A percentile compares a stretch with the other conserved stretches of the same genome.
Conservation (phyloP, 2,888 invertebrate genomes). For the Hyposoter didymator region DNA sequence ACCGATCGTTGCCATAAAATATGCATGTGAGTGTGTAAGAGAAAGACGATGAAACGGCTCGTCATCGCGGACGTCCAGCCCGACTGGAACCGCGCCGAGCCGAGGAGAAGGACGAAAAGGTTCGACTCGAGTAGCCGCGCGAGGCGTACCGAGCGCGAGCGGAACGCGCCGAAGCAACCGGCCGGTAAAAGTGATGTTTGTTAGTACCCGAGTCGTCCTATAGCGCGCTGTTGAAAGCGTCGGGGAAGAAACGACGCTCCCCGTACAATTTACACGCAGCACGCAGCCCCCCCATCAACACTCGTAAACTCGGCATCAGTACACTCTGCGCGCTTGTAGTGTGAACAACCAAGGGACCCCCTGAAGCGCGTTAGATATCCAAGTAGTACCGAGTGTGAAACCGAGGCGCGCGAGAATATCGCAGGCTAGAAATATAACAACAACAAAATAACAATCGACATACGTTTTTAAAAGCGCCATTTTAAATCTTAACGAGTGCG, state of each 20-base stretch:
- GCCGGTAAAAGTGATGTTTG: slow-evolving; percentile 22
- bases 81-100: slow-evolving; percentile 33
- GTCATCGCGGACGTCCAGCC: slow-evolving; percentile 36
- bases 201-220: background rate
- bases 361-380: background rate
- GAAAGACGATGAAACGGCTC: background rate
- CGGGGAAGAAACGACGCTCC: slow-evolving; percentile 36
- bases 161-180: slow-evolving; percentile 8
- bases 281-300: slow-evolving; percentile 37
- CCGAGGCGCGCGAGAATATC: background rate
- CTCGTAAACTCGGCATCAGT: slow-evolving; percentile 43
- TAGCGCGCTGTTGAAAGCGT: background rate
- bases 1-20: background rate
- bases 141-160: background rate
- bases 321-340: slow-evolving; percentile 58
- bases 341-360: slow-evolving; percentile 45
- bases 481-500: background rate
- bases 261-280: background rate
- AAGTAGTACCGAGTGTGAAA: slow-evolving; percentile 22
- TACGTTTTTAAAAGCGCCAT: background rate
- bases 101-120: slow-evolving; percentile 10
- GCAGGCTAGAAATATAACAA: background rate
- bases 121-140: background rate
- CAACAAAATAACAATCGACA: background rate
- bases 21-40: background rate